phyloP scores from a whole-genome alignment of 2,113 vertebrate genomes.

The Campylomormyrus tamandua region DNA sequence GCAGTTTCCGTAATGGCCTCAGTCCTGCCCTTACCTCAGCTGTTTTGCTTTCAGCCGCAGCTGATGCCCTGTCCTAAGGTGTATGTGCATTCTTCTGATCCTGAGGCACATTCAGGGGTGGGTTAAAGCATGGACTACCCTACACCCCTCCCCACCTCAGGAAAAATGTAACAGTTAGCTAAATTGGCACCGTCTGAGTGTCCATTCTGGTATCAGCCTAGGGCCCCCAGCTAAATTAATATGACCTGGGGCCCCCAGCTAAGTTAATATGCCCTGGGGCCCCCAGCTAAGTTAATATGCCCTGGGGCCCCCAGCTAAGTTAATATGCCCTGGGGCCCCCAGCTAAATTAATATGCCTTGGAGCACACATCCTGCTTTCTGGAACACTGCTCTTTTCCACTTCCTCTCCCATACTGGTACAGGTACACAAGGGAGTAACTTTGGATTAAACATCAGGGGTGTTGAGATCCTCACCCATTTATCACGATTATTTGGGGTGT shows the following conservation, averaged over 20 bases:
- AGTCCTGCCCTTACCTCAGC: slow-evolving; percentile 4
- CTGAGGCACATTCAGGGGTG: not conserved
- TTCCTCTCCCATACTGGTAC: too few relatives aligned
- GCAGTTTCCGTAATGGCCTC: not conserved
- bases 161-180: not conserved
- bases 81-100: not conserved
- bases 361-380: too few relatives aligned
- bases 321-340: too few relatives aligned
- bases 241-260: not conserved
- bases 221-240: not conserved
- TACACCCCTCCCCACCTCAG: not conserved
- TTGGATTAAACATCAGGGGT: not conserved
- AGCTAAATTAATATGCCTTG: too few relatives aligned
- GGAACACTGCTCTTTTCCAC: too few relatives aligned
- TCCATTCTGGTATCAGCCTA: not conserved
- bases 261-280: not conserved
- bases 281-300: not conserved
- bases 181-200: not conserved
- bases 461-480: not conserved
- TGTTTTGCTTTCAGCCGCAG: not conserved
- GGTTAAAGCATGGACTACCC: not conserved
- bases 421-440: too few relatives aligned
- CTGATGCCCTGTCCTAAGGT: not conserved
- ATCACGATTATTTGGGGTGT: not conserved
- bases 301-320: too few relatives aligned